Evolutionary conservation across 2,113 vertebrate species (phyloP).

Genomic region (Myiagra hebetior): DNA sequence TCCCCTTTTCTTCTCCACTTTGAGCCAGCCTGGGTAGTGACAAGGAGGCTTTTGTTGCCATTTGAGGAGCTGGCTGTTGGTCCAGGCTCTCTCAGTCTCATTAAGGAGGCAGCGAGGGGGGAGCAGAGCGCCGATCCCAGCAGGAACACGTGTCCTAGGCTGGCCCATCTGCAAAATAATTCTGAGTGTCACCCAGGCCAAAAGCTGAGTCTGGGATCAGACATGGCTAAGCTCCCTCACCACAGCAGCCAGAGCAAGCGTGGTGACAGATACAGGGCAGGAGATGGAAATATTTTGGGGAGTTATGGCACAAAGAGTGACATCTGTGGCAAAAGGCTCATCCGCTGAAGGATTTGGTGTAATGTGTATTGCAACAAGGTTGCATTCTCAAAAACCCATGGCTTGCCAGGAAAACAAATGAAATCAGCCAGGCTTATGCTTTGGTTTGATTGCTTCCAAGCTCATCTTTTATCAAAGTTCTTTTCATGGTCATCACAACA

Average conservation of each 20-base stretch:
- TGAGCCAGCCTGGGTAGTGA: background rate
- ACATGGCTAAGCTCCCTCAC: background rate
- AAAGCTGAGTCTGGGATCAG: background rate
- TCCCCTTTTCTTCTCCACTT: background rate
- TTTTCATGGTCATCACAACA: background rate
- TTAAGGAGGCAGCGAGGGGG: background rate
- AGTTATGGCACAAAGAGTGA: background rate
- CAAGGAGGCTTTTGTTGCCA: slow-evolving; percentile 21
- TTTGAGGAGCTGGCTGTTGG: background rate
- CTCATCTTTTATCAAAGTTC: background rate
- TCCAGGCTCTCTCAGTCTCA: background rate
- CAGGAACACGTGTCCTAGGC: background rate
- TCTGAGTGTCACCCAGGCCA: background rate
- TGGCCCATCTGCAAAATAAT: slow-evolving; percentile 16
- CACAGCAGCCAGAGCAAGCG: background rate
- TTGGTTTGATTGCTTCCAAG: background rate
- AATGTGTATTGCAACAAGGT: background rate
- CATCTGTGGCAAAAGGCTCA: background rate
- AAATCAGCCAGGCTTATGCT: background rate
- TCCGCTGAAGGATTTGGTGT: background rate
- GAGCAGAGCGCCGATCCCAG: background rate
- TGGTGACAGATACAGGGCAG: background rate
- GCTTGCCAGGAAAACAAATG: background rate
- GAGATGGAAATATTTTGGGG: background rate
- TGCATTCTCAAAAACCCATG: background rate